phyloP scores from a whole-genome alignment of 1,140 invertebrate species.

The Melanaphis sacchari region DNA sequence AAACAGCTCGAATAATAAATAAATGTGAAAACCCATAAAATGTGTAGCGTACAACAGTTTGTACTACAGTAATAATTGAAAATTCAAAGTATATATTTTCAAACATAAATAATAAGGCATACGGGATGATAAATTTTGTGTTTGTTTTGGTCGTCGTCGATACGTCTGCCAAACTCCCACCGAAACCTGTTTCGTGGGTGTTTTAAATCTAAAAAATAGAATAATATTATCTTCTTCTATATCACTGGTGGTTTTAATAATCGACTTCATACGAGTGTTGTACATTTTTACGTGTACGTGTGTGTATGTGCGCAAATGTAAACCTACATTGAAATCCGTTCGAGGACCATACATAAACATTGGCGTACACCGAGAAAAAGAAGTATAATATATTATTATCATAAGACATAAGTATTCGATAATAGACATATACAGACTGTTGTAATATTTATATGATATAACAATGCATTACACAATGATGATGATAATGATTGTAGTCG shows the following conservation, averaged over 20 bases:
- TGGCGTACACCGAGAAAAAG: neutral
- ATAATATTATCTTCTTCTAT: slow-evolving; percentile 12
- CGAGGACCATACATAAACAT: neutral
- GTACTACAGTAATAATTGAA: neutral
- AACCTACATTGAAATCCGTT: neutral
- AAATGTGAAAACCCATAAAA: neutral
- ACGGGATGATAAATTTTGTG: neutral
- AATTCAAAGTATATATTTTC: neutral
- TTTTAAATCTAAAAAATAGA: neutral
- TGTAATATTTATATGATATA: neutral
- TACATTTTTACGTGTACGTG: neutral
- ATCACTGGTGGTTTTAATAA: neutral
- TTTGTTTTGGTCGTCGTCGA: neutral
- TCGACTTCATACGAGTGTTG: neutral
- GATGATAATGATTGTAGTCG: neutral
- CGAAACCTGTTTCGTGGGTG: slow-evolving; percentile 31
- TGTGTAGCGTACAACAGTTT: too few species aligned
- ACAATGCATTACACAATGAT: neutral
- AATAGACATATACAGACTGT: neutral
- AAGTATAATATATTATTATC: neutral
- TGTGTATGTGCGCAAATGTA: neutral
- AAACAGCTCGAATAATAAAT: neutral
- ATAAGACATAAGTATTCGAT: neutral
- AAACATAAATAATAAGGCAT: neutral
- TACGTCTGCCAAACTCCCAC: slow-evolving; percentile 1